These are phyloP conservation scores for Muntiacus reevesi DNA, from an alignment of 2,113 vertebrate species.

Conservation along the genomic window DNA sequence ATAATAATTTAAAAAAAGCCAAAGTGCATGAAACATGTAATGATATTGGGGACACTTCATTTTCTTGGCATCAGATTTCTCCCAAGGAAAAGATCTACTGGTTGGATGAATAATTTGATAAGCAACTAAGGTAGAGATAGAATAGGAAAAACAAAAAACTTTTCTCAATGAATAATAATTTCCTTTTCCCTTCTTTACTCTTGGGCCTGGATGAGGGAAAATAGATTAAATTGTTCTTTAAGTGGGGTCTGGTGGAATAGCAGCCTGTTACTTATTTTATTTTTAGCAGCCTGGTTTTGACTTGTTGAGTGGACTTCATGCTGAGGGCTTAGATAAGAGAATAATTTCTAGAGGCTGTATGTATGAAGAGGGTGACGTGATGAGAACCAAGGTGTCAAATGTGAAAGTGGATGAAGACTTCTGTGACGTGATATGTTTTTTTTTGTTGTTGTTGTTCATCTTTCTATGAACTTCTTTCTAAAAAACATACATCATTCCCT, in stretches of 20 bases:
- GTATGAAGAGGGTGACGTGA: neutral
- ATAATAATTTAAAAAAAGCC: neutral
- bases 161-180: neutral
- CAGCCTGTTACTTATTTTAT: neutral
- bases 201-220: neutral
- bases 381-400: neutral
- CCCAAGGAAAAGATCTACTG: neutral
- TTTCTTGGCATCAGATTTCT: neutral
- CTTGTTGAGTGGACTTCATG: neutral
- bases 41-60: neutral
- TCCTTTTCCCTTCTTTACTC: neutral
- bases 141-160: neutral
- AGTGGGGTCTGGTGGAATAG: too few species aligned
- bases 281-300: neutral
- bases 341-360: neutral
- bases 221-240: neutral
- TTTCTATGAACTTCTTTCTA: neutral
- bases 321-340: neutral
- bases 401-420: neutral
- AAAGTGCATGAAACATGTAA: neutral
- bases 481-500: neutral
- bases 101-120: neutral
- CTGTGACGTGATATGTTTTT: accelerated
- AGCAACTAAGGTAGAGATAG: neutral
- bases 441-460: neutral